A percentile compares a stretch with the other conserved stretches of the same genome.
These are phyloP conservation scores for Tachysurus vachellii DNA, from an alignment of 2,113 vertebrate species.

Conservation along the genomic window DNA sequence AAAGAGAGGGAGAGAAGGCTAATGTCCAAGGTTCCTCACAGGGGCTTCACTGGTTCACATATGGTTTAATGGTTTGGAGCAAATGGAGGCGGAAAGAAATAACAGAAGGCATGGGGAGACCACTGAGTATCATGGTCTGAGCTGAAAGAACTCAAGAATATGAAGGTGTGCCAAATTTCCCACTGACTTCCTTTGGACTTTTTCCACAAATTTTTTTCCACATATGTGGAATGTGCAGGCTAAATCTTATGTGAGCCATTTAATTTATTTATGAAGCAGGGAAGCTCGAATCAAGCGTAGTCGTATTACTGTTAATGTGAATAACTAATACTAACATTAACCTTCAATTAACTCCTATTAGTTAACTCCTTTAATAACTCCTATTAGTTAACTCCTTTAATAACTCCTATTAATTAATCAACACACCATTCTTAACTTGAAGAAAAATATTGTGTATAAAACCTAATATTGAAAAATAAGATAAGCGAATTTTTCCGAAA, in stretches of 20 bases:
- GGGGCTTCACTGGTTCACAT: conserved; percentile 37
- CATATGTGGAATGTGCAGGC: background rate
- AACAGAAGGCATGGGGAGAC: conserved; percentile 47
- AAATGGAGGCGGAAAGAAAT: conserved; percentile 36
- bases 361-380: background rate
- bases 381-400: background rate
- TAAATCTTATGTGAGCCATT: background rate
- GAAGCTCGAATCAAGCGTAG: background rate
- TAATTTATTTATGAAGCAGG: background rate
- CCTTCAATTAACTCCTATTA: background rate
- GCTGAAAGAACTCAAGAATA: conserved; percentile 19
- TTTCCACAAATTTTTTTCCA: background rate
- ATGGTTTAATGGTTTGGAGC: conserved; percentile 42
- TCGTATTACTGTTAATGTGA: background rate
- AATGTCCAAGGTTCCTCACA: conserved; percentile 30
- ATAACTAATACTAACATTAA: background rate
- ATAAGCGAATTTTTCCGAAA: background rate
- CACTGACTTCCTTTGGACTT: conserved; percentile 6
- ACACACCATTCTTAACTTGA: background rate
- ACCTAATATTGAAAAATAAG: background rate
- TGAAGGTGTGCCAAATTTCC: conserved; percentile 13
- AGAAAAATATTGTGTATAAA: background rate
- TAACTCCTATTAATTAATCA: background rate
- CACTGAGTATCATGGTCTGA: conserved; percentile 6
- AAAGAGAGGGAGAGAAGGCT: conserved; percentile 2